Evolutionary conservation across 2,888 invertebrate species (phyloP).

Genomic region (Hanleya hanleyi): DNA sequence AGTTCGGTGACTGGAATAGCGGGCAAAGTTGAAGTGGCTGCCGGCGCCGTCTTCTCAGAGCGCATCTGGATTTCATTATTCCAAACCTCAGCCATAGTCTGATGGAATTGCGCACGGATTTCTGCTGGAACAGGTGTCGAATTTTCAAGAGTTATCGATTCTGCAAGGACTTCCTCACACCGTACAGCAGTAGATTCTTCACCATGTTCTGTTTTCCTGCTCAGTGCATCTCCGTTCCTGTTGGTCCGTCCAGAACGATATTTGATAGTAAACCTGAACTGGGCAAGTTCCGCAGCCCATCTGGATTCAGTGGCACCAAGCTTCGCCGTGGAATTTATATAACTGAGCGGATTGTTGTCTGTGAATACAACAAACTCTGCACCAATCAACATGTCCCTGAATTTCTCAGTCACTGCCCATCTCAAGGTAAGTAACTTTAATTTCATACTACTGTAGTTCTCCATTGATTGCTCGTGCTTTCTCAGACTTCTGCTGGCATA

Average conservation of each 20-base stretch:
- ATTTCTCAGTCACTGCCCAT: constrained; percentile 15
- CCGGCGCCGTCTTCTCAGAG: not conserved
- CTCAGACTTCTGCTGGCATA: constrained; percentile 23
- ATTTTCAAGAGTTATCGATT: not conserved
- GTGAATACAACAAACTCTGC: not conserved
- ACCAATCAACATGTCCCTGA: not conserved
- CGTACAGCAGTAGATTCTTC: not conserved
- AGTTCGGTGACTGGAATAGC: not conserved
- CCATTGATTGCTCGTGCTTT: not conserved
- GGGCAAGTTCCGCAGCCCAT: not conserved
- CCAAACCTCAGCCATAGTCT: not conserved
- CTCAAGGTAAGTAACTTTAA: constrained; percentile 18
- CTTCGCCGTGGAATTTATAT: not conserved
- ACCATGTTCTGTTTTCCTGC: not conserved
- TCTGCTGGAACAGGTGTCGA: not conserved
- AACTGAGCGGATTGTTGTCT: not conserved
- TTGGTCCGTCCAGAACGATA: not conserved
- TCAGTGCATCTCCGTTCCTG: not conserved
- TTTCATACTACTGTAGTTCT: constrained; percentile 26
- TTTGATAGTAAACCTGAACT: not conserved
- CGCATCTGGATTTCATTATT: not conserved
- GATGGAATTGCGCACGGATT: not conserved
- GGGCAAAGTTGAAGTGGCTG: not conserved
- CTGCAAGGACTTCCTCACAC: not conserved
- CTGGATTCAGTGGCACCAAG: not conserved